Evolutionary conservation across 1,140 invertebrate species (phyloP).

Genomic region (Contarinia nasturtii): DNA sequence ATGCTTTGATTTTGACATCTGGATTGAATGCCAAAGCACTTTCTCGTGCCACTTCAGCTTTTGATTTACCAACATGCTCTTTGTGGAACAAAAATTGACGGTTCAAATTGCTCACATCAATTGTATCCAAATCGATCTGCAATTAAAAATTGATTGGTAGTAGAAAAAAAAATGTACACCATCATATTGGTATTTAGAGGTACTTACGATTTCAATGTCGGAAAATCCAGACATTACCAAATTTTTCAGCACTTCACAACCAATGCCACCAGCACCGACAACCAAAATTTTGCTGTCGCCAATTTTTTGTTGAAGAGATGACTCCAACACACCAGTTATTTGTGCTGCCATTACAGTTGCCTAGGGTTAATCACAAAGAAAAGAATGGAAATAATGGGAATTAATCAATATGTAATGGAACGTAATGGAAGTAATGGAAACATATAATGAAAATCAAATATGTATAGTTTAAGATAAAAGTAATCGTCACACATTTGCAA

Average conservation of each 20-base stretch:
- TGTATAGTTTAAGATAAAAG: too few relatives aligned
- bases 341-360: constrained; percentile 34
- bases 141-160: too few relatives aligned
- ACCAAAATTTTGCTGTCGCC: constrained; percentile 47
- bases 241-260: constrained; percentile 97
- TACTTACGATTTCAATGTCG: constrained; percentile 83
- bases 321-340: constrained; percentile 38
- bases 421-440: too few relatives aligned
- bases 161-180: too few relatives aligned
- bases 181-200: too few relatives aligned
- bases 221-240: constrained; percentile 85
- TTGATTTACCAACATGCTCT: constrained; percentile 96
- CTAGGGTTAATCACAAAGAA: too few relatives aligned
- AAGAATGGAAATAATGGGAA: too few relatives aligned
- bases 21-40: constrained; percentile 87
- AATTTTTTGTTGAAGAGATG: constrained; percentile 33
- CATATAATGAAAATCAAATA: too few relatives aligned
- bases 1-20: constrained; percentile 66
- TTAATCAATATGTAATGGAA: too few relatives aligned
- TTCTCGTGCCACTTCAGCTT: constrained; percentile 72
- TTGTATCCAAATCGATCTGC: constrained; percentile 97
- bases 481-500: too few relatives aligned
- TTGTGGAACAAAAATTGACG: constrained; percentile 98
- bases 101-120: constrained; percentile 98
- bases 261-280: constrained; percentile 97